These are phyloP conservation scores for Strix aluco DNA, from an alignment of 2,113 vertebrate genomes.

Conservation along the genomic window DNA sequence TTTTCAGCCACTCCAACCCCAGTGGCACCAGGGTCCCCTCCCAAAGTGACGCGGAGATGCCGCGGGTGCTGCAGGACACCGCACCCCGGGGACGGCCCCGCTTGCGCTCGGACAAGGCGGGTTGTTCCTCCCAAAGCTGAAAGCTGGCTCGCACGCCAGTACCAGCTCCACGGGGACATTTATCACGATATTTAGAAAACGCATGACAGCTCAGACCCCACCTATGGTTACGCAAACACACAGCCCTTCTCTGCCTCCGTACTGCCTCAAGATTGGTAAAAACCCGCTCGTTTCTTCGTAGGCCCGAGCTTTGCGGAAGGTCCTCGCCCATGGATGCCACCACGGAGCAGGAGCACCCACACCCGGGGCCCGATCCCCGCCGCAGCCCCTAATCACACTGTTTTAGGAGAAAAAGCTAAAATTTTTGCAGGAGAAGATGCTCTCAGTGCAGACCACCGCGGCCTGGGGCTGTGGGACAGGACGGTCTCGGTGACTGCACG, in stretches of 20 bases:
- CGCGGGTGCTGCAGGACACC: background rate
- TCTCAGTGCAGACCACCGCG: background rate
- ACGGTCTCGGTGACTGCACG: background rate
- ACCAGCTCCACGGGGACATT: background rate
- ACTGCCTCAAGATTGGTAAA: background rate
- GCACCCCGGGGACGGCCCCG: background rate
- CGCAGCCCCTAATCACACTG: background rate
- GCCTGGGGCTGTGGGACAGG: background rate
- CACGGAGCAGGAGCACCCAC: fast-evolving
- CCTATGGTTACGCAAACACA: background rate
- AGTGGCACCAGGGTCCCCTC: background rate
- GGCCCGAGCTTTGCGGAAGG: background rate
- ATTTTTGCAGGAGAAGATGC: background rate
- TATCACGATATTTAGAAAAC: background rate
- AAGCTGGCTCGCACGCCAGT: fast-evolving
- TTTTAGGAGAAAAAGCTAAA: background rate
- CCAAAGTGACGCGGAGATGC: background rate
- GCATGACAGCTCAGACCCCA: background rate
- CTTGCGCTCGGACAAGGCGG: fast-evolving
- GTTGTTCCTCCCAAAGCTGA: background rate
- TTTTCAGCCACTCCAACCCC: background rate
- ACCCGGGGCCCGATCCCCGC: background rate
- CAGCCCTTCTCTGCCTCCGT: background rate
- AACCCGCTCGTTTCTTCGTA: fast-evolving
- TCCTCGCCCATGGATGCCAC: background rate